phyloP scores from a whole-genome alignment of 2,113 vertebrate species.

The Merops nubicus region DNA sequence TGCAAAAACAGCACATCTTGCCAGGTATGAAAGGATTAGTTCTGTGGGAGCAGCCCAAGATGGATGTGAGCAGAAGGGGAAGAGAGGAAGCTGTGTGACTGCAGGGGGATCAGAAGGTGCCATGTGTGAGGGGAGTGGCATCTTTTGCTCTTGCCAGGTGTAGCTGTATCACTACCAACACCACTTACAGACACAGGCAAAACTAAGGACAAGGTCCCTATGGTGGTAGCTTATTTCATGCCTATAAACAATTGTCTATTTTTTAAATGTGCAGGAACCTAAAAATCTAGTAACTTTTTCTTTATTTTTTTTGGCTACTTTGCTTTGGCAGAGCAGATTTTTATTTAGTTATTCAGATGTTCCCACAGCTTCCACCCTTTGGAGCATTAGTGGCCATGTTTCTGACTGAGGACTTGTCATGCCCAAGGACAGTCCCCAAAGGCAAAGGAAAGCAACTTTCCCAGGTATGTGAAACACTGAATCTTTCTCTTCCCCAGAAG shows the following conservation, averaged over 20 bases:
- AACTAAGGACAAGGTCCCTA: background rate
- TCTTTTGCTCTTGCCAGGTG: background rate
- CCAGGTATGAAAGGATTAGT: background rate
- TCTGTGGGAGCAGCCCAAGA: background rate
- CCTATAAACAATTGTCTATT: background rate
- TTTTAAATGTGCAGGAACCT: background rate
- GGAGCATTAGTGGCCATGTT: background rate
- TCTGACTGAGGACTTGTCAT: background rate
- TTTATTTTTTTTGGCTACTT: background rate
- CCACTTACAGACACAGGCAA: background rate
- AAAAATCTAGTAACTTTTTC: background rate
- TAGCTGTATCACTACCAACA: background rate
- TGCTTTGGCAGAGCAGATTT: background rate
- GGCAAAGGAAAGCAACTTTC: background rate
- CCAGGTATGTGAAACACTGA: background rate
- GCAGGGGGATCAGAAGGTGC: background rate
- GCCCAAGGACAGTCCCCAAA: background rate
- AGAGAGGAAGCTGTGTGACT: background rate
- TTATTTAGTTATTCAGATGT: background rate
- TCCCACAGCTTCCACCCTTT: background rate
- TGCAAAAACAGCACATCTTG: background rate
- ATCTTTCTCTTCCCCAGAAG: background rate
- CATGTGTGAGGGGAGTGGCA: rapidly evolving
- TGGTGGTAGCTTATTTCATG: background rate
- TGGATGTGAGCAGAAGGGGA: background rate